Conservation (phyloP, 2,113 vertebrate species). For the Cettia cetti region DNA sequence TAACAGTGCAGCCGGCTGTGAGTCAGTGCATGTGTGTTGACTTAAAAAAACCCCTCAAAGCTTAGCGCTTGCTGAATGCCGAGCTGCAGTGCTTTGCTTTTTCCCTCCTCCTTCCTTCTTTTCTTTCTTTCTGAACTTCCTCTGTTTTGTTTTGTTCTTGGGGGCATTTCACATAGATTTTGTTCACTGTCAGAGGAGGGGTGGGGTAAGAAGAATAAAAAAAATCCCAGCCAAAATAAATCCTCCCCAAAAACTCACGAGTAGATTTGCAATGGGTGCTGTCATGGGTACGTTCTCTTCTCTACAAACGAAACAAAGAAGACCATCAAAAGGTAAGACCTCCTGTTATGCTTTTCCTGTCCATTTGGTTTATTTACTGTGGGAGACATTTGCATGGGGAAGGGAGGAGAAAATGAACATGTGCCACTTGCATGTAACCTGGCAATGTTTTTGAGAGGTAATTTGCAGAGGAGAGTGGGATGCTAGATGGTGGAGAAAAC, state of each 20-base stretch:
- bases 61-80: constrained; percentile 68
- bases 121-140: constrained; percentile 46
- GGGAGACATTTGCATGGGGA: not conserved
- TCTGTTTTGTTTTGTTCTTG: constrained; percentile 27
- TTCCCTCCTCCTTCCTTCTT: constrained; percentile 50
- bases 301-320: constrained; percentile 93
- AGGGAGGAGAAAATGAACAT: constrained; percentile 12
- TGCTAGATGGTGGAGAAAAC: not conserved
- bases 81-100: constrained; percentile 70
- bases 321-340: constrained; percentile 91
- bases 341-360: constrained; percentile 36
- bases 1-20: constrained; percentile 68
- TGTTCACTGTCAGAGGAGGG: constrained; percentile 18
- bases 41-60: constrained; percentile 61
- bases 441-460: not conserved
- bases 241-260: constrained; percentile 37
- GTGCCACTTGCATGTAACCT: constrained; percentile 42
- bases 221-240: constrained; percentile 34
- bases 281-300: constrained; percentile 96
- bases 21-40: constrained; percentile 76
- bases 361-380: not conserved
- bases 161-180: constrained; percentile 41
- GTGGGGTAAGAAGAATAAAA: not conserved
- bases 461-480: constrained; percentile 12
- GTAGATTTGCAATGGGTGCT: constrained; percentile 86